Evolutionary conservation across 1,140 invertebrate species (phyloP), one percentile per base, ranked within the genome.

Genomic region (Maniola jurtina): DNA sequence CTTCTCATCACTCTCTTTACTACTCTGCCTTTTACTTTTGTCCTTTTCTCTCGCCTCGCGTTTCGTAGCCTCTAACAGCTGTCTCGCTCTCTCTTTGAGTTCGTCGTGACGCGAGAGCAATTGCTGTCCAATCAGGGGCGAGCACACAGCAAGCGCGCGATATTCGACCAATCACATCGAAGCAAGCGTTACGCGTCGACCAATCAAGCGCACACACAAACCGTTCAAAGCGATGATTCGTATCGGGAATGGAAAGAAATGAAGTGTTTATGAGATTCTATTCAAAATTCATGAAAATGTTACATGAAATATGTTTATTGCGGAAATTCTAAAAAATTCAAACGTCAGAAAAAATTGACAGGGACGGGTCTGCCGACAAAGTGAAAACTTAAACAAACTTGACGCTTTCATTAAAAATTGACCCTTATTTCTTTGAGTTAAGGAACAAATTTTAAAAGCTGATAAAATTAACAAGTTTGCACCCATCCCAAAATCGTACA

Each of bases 71-170:
- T 98, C 97, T 73, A 98, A 93, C 87, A 99, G 93, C 84, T 96
- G 93, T 84, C 96, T 94, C 61, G 97, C 97, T 91, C 96, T 92
- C 93, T 98, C 97, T 87, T 96, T 96, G 74, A 98, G 92, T 91
- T 96, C 95, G 73, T 96, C 95, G 85, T 97, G 95, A 45, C 96
- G 93, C 74, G 94, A 94, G 78, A 96, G 86, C 77, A 95, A 90
- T 87, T 95, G 93, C 94, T 96, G 88, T 56, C 68, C 76, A 78
- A 77, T 70, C 67, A 69, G 71, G 66, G 76, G 77, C 74, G 71
- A 38, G 58, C 72, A 72, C 67, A 66, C 70, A 71, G 52, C 52
- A 55, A 76, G 63, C 70, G 64, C 59, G 34, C 36, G 16, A 42
- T 57, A 34, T 55, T 58, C 52, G 33, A 55, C 52, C 52, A 55